These are phyloP conservation scores for Erythrocebus patas DNA, from an alignment of 2,113 vertebrate species.

Conservation along the genomic window DNA sequence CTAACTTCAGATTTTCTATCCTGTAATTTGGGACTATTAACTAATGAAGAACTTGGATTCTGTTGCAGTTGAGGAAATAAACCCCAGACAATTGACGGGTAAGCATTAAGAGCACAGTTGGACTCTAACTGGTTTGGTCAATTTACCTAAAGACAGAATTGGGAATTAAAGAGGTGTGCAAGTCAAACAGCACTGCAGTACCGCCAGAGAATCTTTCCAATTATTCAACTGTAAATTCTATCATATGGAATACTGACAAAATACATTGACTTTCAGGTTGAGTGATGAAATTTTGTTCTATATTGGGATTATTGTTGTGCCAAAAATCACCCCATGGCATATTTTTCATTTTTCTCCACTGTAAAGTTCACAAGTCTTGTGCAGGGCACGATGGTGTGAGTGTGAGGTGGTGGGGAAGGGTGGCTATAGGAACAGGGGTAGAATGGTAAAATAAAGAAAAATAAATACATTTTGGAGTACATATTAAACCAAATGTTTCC, in stretches of 20 bases:
- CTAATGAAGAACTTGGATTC: not conserved
- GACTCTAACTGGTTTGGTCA: not conserved
- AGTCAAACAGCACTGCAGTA: not conserved
- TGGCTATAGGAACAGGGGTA: rapidly evolving
- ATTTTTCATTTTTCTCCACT: not conserved
- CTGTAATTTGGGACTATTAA: not conserved
- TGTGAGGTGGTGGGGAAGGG: not conserved
- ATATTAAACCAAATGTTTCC: slow-evolving; percentile 38
- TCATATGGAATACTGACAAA: not conserved
- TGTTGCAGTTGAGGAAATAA: not conserved
- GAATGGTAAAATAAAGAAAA: not conserved
- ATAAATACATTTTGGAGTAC: slow-evolving; percentile 29
- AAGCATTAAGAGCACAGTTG: not conserved
- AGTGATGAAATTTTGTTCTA: not conserved
- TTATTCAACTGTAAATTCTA: not conserved
- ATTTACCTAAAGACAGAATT: not conserved
- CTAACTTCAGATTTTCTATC: not conserved
- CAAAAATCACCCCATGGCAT: not conserved
- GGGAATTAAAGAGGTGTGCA: not conserved
- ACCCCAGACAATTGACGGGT: not conserved
- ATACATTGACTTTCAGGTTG: not conserved
- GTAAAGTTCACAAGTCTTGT: not conserved
- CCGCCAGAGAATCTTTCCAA: not conserved
- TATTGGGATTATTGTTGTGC: not conserved
- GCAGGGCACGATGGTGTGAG: not conserved